Percentiles rank a stretch among this genome's conserved stretches.
Conservation (phyloP, 2,888 invertebrate species). For the Gandaritis pyraliata region DNA sequence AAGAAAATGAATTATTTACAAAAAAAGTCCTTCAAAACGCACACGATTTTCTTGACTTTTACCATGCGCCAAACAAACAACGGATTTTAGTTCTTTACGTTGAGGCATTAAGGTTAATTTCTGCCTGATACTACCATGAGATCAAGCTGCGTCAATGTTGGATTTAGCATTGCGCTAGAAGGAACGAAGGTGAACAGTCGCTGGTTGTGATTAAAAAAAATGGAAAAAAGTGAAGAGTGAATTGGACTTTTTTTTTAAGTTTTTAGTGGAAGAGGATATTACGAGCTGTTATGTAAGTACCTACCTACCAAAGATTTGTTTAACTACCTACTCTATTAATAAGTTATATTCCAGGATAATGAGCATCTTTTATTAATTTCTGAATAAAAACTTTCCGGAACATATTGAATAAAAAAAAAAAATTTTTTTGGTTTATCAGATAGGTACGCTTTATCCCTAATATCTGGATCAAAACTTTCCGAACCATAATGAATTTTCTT, state of each 20-base stretch:
- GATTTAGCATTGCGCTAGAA: constrained; percentile 38
- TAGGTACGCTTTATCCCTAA: too few species aligned
- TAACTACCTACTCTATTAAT: too few species aligned
- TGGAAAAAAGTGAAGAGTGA: constrained; percentile 9
- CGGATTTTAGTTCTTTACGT: not conserved
- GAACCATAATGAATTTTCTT: too few species aligned
- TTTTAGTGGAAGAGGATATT: not conserved
- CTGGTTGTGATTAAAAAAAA: constrained; percentile 19
- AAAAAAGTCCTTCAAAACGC: constrained; percentile 3
- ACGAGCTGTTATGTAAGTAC: not conserved
- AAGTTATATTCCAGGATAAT: too few species aligned
- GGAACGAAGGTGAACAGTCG: constrained; percentile 37
- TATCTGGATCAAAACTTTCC: too few species aligned
- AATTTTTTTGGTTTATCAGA: too few species aligned
- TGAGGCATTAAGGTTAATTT: constrained; percentile 6
- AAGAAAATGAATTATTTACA: too few species aligned
- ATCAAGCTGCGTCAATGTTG: constrained; percentile 23
- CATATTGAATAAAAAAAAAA: too few species aligned
- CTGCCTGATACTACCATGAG: constrained; percentile 3
- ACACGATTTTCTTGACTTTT: constrained; percentile 39
- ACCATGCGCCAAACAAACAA: constrained; percentile 29
- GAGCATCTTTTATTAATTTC: too few species aligned
- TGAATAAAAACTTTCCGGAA: too few species aligned
- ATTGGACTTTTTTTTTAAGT: constrained; percentile 12
- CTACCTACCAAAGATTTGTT: too few species aligned